Evolutionary conservation across 2,797 vertebrate genomes (phyloP).

Genomic region (Cheirogaleus major): DNA sequence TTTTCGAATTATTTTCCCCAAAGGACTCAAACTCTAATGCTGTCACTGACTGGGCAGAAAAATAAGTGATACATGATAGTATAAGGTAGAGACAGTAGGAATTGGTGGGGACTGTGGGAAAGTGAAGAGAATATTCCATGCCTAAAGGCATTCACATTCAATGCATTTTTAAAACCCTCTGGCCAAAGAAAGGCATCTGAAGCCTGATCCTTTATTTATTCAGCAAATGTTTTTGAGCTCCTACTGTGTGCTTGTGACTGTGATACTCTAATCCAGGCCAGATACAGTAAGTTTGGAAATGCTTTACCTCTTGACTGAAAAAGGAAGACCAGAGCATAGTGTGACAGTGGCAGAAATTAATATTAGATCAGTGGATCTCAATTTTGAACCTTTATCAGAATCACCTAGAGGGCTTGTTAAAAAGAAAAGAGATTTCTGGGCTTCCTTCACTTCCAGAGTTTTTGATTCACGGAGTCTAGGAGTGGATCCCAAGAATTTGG

Average conservation of each 20-base stretch:
- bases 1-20: background rate
- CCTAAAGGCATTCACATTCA: background rate
- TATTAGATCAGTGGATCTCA: background rate
- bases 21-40: background rate
- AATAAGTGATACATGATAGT: background rate
- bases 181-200: background rate
- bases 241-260: background rate
- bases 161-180: background rate
- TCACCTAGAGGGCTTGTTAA: background rate
- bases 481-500: background rate
- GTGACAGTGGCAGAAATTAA: background rate
- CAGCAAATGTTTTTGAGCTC: background rate
- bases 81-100: background rate
- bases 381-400: background rate
- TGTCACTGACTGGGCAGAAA: slow-evolving; percentile 7
- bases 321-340: background rate
- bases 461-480: background rate
- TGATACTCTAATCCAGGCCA: background rate
- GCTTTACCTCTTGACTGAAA: slow-evolving; percentile 12
- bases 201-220: background rate
- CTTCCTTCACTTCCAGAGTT: background rate
- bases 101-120: background rate
- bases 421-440: background rate
- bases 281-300: background rate
- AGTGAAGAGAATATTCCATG: background rate